Conservation (phyloP, 2,888 invertebrate species). For the Ichneumoninae sp. region DNA sequence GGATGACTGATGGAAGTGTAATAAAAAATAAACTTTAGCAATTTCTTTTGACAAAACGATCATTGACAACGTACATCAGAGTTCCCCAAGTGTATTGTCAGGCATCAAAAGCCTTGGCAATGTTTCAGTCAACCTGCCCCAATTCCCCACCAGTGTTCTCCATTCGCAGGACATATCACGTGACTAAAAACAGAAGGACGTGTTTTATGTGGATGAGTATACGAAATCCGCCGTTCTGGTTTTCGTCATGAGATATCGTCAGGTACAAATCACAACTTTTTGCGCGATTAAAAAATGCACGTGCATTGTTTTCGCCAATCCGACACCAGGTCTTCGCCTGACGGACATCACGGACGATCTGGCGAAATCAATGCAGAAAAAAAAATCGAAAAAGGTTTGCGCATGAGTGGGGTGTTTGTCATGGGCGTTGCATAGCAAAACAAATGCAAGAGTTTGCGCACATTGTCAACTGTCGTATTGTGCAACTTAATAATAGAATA, state of each 20-base stretch:
- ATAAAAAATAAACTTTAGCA: neutral
- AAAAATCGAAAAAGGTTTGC: neutral
- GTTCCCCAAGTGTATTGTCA: neutral
- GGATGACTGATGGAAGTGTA: neutral
- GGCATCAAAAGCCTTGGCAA: neutral
- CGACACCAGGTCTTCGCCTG: neutral
- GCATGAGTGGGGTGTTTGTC: no score
- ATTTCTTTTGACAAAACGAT: neutral
- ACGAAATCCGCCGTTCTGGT: neutral
- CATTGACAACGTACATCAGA: neutral
- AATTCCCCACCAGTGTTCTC: neutral
- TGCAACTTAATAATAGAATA: no score
- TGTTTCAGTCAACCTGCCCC: neutral
- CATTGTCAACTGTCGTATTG: no score
- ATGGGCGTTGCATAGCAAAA: no score
- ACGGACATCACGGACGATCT: neutral
- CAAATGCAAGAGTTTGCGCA: no score
- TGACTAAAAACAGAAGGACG: neutral
- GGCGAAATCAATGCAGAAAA: neutral
- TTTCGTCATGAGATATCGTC: neutral
- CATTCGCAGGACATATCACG: neutral
- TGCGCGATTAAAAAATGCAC: no score
- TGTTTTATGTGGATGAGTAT: neutral
- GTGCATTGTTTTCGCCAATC: neutral
- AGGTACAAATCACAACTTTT: neutral